Evolutionary conservation across 2,888 invertebrate species (phyloP).

Genomic region (Cantharis rufa): DNA sequence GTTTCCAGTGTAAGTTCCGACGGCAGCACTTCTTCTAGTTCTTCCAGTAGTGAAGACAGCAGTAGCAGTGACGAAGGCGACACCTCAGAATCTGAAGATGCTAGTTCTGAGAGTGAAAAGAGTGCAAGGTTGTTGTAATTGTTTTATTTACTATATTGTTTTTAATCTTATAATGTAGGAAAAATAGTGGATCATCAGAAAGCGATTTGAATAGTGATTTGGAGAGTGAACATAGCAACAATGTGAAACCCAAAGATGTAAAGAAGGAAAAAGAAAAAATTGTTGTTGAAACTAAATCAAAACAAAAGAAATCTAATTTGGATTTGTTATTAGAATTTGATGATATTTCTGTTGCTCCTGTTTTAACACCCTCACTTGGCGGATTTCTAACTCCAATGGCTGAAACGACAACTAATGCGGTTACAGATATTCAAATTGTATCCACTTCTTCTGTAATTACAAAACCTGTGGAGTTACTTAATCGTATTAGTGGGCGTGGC

Average conservation of each 20-base stretch:
- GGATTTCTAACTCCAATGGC: slow-evolving; percentile 72
- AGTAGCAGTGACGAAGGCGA: slow-evolving; percentile 25
- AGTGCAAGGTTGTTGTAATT: slow-evolving; percentile 6
- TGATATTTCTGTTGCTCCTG: slow-evolving; percentile 69
- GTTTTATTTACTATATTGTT: neutral
- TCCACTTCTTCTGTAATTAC: slow-evolving; percentile 65
- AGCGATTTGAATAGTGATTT: neutral
- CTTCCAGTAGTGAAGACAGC: slow-evolving; percentile 42
- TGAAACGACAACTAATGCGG: slow-evolving; percentile 29
- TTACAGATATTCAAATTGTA: slow-evolving; percentile 61
- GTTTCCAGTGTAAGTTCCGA: slow-evolving; percentile 39
- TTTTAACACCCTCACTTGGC: slow-evolving; percentile 82
- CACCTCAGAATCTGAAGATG: slow-evolving; percentile 12
- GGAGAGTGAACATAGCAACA: neutral
- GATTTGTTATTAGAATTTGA: slow-evolving; percentile 83
- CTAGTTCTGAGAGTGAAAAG: slow-evolving; percentile 9
- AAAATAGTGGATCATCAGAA: neutral
- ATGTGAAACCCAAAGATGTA: slow-evolving; percentile 15
- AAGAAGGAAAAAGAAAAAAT: slow-evolving; percentile 31
- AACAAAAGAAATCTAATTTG: slow-evolving; percentile 67
- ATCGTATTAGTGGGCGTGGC: slow-evolving; percentile 74
- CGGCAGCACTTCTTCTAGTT: slow-evolving; percentile 49
- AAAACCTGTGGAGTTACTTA: slow-evolving; percentile 67
- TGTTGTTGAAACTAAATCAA: neutral
- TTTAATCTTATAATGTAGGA: neutral